Evolutionary conservation across 1,140 invertebrate genomes (phyloP).

Genomic region (Pseudomyrmex concolor): DNA sequence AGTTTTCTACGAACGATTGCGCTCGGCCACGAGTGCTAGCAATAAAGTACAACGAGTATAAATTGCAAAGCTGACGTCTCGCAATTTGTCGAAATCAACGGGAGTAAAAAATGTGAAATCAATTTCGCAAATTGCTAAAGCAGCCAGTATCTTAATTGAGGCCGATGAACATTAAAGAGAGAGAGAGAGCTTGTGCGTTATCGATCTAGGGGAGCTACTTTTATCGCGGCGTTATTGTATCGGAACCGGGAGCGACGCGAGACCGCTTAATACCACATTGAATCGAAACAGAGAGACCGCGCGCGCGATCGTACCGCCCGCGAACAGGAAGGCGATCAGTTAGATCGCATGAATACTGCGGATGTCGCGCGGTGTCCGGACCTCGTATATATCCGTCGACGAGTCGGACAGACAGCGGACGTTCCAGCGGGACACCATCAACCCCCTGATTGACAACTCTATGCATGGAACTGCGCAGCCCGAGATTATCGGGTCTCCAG

Average conservation of each 20-base stretch:
- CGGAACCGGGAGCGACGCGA: conserved; percentile 56
- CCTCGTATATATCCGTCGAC: conserved; percentile 73
- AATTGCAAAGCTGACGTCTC: not conserved
- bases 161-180: not conserved
- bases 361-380: conserved; percentile 73
- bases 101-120: not conserved
- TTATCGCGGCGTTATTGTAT: conserved; percentile 16
- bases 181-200: conserved; percentile 12
- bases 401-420: conserved; percentile 71
- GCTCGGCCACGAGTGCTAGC: not conserved
- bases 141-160: not conserved
- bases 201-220: conserved; percentile 49
- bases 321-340: conserved; percentile 74
- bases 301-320: conserved; percentile 58
- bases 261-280: conserved; percentile 61
- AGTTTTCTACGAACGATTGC: not conserved
- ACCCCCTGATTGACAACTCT: conserved; percentile 72
- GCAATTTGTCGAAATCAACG: not conserved
- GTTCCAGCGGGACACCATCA: conserved; percentile 74
- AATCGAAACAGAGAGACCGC: conserved; percentile 47
- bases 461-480: conserved; percentile 70
- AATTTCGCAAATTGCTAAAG: conserved; percentile 15
- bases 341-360: conserved; percentile 75
- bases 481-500: conserved; percentile 74
- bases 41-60: not conserved